Evolutionary conservation across 2,113 vertebrate species (phyloP).

Genomic region (Psilopsiagon aurifrons): DNA sequence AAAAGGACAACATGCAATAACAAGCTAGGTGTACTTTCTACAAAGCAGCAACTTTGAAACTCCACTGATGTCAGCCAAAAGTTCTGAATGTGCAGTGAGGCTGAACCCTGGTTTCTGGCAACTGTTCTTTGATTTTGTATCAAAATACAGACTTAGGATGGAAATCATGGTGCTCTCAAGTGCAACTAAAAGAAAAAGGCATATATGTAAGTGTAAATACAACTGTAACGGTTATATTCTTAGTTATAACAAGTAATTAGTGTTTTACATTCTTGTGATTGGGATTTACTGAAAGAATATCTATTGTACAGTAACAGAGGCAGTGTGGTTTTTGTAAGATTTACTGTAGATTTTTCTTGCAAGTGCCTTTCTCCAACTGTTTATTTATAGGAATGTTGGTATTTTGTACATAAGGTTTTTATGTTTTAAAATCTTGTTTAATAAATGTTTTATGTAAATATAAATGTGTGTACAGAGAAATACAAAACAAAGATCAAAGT

Average conservation of each 20-base stretch:
- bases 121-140: conserved; percentile 73
- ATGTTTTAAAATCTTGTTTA: conserved; percentile 79
- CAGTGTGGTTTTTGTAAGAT: conserved; percentile 79
- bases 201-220: conserved; percentile 76
- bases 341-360: conserved; percentile 86
- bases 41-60: conserved; percentile 45
- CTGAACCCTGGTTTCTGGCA: conserved; percentile 64
- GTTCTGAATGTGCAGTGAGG: conserved; percentile 35
- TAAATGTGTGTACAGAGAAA: conserved; percentile 78
- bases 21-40: conserved; percentile 53
- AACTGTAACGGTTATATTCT: conserved; percentile 72
- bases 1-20: conserved; percentile 79
- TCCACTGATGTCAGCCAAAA: conserved; percentile 56
- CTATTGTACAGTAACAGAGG: conserved; percentile 80
- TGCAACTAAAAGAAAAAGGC: conserved; percentile 51
- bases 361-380: conserved; percentile 86
- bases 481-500: conserved; percentile 70
- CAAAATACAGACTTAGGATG: conserved; percentile 55
- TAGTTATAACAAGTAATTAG: conserved; percentile 70
- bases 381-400: conserved; percentile 86
- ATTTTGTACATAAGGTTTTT: conserved; percentile 82
- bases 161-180: conserved; percentile 80
- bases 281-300: conserved; percentile 67
- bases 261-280: conserved; percentile 77
- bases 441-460: conserved; percentile 81